Percentiles rank a stretch among this genome's conserved stretches.
phyloP scores from a whole-genome alignment of 2,888 invertebrate genomes.

The Tolmerus cingulatus region DNA sequence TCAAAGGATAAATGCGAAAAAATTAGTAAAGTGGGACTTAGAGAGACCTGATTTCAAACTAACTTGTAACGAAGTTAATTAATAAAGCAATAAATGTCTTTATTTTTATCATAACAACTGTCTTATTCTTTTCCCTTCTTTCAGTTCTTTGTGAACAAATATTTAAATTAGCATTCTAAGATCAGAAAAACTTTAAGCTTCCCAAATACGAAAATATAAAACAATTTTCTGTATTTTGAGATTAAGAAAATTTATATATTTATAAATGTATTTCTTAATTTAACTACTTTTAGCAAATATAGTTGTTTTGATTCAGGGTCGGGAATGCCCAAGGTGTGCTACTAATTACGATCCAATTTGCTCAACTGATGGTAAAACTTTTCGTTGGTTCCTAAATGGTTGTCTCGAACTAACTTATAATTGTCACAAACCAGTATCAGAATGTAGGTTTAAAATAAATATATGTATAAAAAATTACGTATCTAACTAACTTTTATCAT shows the following conservation, averaged over 20 bases:
- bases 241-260: too few species aligned
- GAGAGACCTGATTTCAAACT: background rate
- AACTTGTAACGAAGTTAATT: background rate
- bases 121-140: background rate
- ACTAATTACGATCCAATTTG: background rate
- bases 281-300: background rate
- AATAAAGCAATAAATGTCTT: background rate
- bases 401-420: background rate
- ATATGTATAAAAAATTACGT: background rate
- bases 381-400: background rate
- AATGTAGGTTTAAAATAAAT: background rate
- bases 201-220: too few species aligned
- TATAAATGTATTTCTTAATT: too few species aligned
- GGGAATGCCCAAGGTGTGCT: background rate
- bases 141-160: too few species aligned
- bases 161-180: too few species aligned
- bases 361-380: background rate
- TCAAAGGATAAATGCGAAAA: background rate
- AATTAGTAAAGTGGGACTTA: background rate
- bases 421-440: background rate
- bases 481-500: background rate
- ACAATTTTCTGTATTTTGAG: too few species aligned
- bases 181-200: too few species aligned
- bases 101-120: background rate
- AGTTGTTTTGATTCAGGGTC: background rate